Evolutionary conservation across 2,113 vertebrate species (phyloP), one percentile per base, ranked within the genome.

Genomic region (Aepyceros melampus): DNA sequence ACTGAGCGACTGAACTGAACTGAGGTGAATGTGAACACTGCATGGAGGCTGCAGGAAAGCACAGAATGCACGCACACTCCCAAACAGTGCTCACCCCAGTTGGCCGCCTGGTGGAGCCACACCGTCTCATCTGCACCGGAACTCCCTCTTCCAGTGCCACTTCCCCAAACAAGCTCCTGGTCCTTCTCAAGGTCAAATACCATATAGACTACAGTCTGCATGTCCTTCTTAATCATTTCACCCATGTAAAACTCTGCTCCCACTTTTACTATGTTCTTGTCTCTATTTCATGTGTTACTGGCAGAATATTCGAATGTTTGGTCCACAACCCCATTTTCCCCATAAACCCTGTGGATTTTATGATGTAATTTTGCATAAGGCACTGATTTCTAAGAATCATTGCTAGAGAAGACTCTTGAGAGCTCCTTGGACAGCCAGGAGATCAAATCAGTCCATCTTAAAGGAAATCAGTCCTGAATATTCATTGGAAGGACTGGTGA

Each of bases 61-160:
- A 12, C 19, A 33, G 15, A 3, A 25, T 0, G 6, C 19, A 1
- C 4, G 33, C 17, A 16, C 64, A 31, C 31, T 16, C 5, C 23
- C 36, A 3, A 8, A 2, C 15, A 5, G 5, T 14, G 7, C 47
- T 27, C 10, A 25, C n/a, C 27, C 7, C 6, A 0, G 62, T 4
- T 27, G 1, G 10, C 67, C 2, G 2, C 1, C 21, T 0, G 2
- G 8, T 0, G 45, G 45, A 49, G 53, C 19, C 53, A 43, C 17
- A 2, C 0, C 1, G 27, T 33, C 25, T 36, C 16, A 29, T 29
- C 43, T 13, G 62, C 14, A 53, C 5, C 1, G 0, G 3, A 1
- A 14, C 15, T 21, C 67, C 43, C 25, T 15, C 43, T 11, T 2
- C 10, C 36, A 29, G 45, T 0, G 1, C 62, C 6, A 3, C 6